These are phyloP conservation scores for Marmota monax DNA, from an alignment of 2,113 vertebrate genomes.

Conservation along the genomic window DNA sequence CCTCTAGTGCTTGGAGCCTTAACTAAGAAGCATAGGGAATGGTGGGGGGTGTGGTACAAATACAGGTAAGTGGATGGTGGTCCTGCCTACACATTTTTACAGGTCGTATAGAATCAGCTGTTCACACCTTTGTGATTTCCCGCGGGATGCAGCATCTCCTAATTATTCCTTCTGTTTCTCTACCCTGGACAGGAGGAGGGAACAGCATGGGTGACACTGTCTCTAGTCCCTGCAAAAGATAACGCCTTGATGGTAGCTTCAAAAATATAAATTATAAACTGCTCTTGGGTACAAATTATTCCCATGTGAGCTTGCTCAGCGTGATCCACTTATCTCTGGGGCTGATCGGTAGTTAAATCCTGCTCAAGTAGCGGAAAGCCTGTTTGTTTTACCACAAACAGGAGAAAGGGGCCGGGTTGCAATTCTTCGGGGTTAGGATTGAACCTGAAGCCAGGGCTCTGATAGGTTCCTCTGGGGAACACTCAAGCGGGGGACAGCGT, in stretches of 20 bases:
- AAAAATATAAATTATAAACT: slow-evolving; percentile 64
- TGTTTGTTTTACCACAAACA: slow-evolving; percentile 55
- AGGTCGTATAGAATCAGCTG: background rate
- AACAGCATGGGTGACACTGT: background rate
- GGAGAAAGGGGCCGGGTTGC: background rate
- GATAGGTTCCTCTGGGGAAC: background rate
- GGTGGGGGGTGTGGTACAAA: background rate
- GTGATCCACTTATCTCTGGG: slow-evolving; percentile 50
- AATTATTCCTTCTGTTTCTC: background rate
- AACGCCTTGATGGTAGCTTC: slow-evolving; percentile 50
- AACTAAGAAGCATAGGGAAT: too few relatives aligned
- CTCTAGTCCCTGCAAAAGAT: background rate
- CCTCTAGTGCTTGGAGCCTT: too few relatives aligned
- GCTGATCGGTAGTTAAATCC: slow-evolving; percentile 51
- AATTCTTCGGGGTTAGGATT: background rate
- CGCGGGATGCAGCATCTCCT: background rate
- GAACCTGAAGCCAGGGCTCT: background rate
- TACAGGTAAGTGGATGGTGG: background rate
- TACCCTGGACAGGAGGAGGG: background rate
- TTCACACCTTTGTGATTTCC: background rate
- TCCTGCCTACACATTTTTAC: background rate
- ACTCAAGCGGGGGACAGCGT: background rate
- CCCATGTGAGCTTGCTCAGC: slow-evolving; percentile 60
- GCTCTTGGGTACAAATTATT: slow-evolving; percentile 61
- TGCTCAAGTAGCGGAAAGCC: slow-evolving; percentile 54